phyloP scores from a whole-genome alignment of 2,888 invertebrate genomes.

The Latrodectus elegans region DNA sequence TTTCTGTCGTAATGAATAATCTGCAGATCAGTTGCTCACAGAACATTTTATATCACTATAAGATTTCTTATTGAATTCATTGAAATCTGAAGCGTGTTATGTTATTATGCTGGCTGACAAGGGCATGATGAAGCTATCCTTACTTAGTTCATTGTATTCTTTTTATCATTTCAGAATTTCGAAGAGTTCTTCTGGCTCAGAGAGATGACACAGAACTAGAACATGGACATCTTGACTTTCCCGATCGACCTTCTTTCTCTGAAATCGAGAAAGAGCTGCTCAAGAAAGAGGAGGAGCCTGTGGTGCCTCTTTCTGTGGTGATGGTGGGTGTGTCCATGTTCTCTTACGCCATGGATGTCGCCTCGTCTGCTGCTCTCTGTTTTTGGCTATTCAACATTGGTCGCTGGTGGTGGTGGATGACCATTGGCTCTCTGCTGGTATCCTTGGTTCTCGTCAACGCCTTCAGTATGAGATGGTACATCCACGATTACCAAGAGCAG shows the following conservation, averaged over 20 bases:
- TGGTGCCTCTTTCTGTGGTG: conserved; percentile 28
- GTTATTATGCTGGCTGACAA: too few relatives aligned
- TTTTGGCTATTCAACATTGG: conserved; percentile 57
- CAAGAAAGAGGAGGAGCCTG: conserved; percentile 50
- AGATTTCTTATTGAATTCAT: too few relatives aligned
- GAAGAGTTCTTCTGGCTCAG: not conserved
- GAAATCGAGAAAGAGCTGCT: conserved; percentile 37
- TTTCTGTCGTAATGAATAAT: too few relatives aligned
- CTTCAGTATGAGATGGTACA: conserved; percentile 71
- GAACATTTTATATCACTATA: too few relatives aligned
- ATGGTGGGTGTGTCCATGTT: conserved; percentile 48
- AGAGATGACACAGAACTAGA: not conserved
- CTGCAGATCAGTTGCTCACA: too few relatives aligned
- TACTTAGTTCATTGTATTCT: too few relatives aligned
- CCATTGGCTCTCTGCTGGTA: conserved; percentile 31
- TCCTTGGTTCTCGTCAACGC: conserved; percentile 71
- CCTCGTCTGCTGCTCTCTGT: conserved; percentile 51
- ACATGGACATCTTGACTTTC: not conserved
- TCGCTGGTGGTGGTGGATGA: conserved; percentile 59
- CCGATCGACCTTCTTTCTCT: conserved; percentile 47
- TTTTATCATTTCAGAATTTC: not conserved
- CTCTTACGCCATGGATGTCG: conserved; percentile 54
- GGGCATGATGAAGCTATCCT: too few relatives aligned
- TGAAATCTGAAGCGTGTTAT: too few relatives aligned
- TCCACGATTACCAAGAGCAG: conserved; percentile 69